phyloP scores from a whole-genome alignment of 2,797 vertebrate species.

The Takifugu rubripes region DNA sequence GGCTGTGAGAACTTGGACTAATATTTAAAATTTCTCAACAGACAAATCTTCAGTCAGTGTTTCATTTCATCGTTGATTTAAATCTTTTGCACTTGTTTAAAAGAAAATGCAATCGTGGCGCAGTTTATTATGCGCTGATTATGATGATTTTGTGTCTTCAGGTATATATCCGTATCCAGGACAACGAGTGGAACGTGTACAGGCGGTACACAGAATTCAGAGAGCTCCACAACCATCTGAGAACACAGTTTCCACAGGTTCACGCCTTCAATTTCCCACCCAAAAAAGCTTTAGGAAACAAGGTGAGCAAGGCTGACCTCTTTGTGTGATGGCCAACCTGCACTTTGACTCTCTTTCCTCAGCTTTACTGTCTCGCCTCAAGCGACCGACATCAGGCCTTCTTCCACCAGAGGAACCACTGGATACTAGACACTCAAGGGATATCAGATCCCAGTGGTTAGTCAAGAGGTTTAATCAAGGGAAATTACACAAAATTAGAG shows the following conservation, averaged over 20 bases:
- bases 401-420: no score
- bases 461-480: no score
- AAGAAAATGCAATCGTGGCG: neutral
- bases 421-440: no score
- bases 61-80: neutral
- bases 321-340: no score
- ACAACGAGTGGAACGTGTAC: constrained; percentile 98
- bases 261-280: constrained; percentile 91
- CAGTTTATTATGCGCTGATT: neutral
- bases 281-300: constrained; percentile 98
- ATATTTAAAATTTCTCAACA: no score
- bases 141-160: constrained; percentile 48
- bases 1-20: neutral
- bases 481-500: no score
- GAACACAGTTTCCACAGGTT: constrained; percentile 86
- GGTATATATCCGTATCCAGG: constrained; percentile 96
- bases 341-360: neutral
- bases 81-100: neutral
- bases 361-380: no score
- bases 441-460: no score
- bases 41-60: neutral
- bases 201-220: constrained; percentile 92
- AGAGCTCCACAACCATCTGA: constrained; percentile 86
- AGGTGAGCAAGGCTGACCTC: constrained; percentile 74
- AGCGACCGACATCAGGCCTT: no score